Conservation (phyloP, 2,797 vertebrate genomes). For the Hyperoplus immaculatus region DNA sequence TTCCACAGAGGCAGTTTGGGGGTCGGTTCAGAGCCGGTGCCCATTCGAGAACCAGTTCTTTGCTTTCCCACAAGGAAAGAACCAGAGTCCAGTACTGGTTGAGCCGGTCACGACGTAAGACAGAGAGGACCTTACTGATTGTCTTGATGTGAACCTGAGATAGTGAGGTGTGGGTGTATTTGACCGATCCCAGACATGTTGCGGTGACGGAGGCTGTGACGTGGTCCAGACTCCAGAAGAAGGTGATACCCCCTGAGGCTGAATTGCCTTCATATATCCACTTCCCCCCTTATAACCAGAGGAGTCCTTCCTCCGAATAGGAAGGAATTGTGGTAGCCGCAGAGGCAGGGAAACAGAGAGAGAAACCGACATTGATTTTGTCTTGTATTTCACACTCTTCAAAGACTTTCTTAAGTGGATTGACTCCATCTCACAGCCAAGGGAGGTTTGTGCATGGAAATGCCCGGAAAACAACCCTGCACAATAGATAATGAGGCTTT, state of each 20-base stretch:
- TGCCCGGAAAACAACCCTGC: conserved; percentile 21
- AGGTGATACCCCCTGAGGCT: conserved; percentile 2
- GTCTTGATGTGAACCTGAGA: conserved; percentile 7
- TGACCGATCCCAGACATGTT: not conserved
- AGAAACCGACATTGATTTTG: conserved; percentile 56
- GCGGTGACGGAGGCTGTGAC: conserved; percentile 36
- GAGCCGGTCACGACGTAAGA: not conserved
- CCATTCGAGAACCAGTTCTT: no score
- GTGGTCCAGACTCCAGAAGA: conserved; percentile 79
- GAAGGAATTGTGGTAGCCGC: conserved; percentile 27
- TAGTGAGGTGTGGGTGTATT: not conserved
- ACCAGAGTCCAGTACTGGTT: no score
- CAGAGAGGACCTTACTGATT: not conserved
- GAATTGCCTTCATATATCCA: conserved; percentile 38
- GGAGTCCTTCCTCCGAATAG: conserved; percentile 10
- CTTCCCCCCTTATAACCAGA: conserved; percentile 17
- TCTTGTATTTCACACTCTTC: conserved; percentile 60
- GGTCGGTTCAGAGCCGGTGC: no score
- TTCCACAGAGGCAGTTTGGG: no score
- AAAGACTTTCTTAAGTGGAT: conserved; percentile 50
- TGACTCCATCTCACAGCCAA: conserved; percentile 34
- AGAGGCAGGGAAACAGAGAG: not conserved
- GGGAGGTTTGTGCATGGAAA: conserved; percentile 17
- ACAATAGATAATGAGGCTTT: conserved; percentile 35
- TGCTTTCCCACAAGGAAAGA: no score